Evolutionary conservation across 2,888 invertebrate species (phyloP).

Genomic region (Panzeria rudis): DNA sequence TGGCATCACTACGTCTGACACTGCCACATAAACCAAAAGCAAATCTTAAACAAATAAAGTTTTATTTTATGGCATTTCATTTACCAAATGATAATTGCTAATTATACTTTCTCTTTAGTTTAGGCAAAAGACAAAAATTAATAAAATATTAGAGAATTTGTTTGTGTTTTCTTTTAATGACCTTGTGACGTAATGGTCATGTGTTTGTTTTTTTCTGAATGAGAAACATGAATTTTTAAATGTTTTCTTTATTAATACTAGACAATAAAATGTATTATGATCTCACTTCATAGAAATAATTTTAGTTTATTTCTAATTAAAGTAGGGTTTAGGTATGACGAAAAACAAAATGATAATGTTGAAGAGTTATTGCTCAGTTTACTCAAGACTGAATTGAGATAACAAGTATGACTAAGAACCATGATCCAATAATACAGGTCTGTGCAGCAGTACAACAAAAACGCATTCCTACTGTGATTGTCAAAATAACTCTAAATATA

Average conservation of each 20-base stretch:
- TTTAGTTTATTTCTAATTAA: no score
- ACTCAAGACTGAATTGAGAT: no score
- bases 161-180: slow-evolving; percentile 32
- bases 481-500: no score
- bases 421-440: no score
- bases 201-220: slow-evolving; percentile 7
- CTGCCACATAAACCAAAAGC: slow-evolving; percentile 10
- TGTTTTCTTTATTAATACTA: background rate
- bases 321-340: no score
- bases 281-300: no score
- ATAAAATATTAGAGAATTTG: background rate
- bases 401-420: no score
- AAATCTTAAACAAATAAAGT: background rate
- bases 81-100: slow-evolving; percentile 43
- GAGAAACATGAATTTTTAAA: background rate
- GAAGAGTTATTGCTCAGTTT: no score
- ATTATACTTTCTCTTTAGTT: slow-evolving; percentile 41
- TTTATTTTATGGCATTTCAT: slow-evolving; percentile 12
- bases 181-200: slow-evolving; percentile 41
- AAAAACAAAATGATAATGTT: no score
- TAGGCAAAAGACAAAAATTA: slow-evolving; percentile 24
- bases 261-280: background rate
- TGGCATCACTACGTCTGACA: background rate
- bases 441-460: no score
- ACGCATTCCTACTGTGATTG: no score